Evolutionary conservation across 2,888 invertebrate genomes (phyloP).

Genomic region (Patella ulyssiponensis): DNA sequence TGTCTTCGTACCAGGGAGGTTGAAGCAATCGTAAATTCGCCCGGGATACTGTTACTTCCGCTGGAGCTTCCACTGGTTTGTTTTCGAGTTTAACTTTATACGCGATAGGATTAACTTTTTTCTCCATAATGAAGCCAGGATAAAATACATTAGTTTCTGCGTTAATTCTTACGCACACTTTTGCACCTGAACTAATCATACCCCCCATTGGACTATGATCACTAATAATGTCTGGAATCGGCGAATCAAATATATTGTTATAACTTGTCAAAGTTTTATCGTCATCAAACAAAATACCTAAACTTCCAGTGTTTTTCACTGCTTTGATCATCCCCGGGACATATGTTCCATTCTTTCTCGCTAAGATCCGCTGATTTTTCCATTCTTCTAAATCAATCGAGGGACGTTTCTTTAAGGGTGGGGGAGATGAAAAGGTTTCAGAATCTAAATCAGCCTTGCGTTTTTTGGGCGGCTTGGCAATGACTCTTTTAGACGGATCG

Average conservation of each 20-base stretch:
- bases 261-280: slow-evolving; percentile 82
- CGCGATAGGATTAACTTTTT: slow-evolving; percentile 79
- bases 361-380: slow-evolving; percentile 92
- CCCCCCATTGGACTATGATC: slow-evolving; percentile 88
- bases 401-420: slow-evolving; percentile 42
- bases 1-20: slow-evolving; percentile 97
- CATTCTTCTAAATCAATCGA: slow-evolving; percentile 89
- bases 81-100: slow-evolving; percentile 79
- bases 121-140: slow-evolving; percentile 85
- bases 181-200: slow-evolving; percentile 84
- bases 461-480: slow-evolving; percentile 90
- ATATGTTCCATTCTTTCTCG: slow-evolving; percentile 86
- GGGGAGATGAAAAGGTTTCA: slow-evolving; percentile 35
- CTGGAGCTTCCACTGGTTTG: slow-evolving; percentile 64
- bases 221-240: slow-evolving; percentile 89
- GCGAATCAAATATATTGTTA: slow-evolving; percentile 80
- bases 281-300: slow-evolving; percentile 87
- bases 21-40: slow-evolving; percentile 91
- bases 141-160: slow-evolving; percentile 82
- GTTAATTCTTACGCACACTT: slow-evolving; percentile 80
- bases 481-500: slow-evolving; percentile 44
- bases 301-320: slow-evolving; percentile 75
- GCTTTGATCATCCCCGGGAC: slow-evolving; percentile 86
- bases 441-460: slow-evolving; percentile 76
- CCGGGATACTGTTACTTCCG: slow-evolving; percentile 81